Conservation (phyloP, 2,797 vertebrate genomes). For the Amblyopsis hoosieri region DNA sequence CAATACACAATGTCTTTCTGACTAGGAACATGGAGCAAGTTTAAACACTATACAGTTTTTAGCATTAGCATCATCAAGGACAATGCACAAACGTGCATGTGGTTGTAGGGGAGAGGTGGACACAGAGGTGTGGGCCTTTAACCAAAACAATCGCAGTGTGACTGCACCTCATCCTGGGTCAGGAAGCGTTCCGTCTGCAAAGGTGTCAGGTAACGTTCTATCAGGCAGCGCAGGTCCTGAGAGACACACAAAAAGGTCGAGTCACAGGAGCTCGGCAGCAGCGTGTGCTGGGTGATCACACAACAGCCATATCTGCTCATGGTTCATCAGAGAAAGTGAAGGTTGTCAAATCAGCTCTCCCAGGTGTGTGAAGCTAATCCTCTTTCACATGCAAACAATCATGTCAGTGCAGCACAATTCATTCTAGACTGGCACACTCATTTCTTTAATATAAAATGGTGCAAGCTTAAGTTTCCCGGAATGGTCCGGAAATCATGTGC, state of each 20-base stretch:
- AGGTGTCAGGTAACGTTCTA: slow-evolving; percentile 92
- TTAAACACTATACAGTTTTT: no score
- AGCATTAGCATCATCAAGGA: no score
- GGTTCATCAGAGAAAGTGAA: background rate
- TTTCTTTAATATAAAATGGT: background rate
- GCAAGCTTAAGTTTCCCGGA: background rate
- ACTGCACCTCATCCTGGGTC: slow-evolving; percentile 90
- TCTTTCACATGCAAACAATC: background rate
- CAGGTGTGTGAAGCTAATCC: slow-evolving; percentile 15
- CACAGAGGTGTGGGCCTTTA: background rate
- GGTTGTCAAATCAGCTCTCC: slow-evolving; percentile 9
- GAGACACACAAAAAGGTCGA: slow-evolving; percentile 19
- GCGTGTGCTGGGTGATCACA: background rate
- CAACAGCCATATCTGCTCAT: slow-evolving; percentile 3
- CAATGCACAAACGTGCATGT: no score
- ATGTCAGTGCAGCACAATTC: background rate
- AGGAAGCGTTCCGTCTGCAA: slow-evolving; percentile 93
- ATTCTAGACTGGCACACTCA: background rate
- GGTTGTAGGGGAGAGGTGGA: no score
- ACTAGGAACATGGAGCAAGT: slow-evolving; percentile 13
- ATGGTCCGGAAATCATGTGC: background rate
- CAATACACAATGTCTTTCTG: slow-evolving; percentile 1
- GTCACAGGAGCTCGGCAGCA: slow-evolving; percentile 2
- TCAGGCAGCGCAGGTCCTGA: slow-evolving; percentile 92
- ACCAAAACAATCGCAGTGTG: background rate